Conservation (phyloP, 2,888 invertebrate genomes). For the Andrena minutula region DNA sequence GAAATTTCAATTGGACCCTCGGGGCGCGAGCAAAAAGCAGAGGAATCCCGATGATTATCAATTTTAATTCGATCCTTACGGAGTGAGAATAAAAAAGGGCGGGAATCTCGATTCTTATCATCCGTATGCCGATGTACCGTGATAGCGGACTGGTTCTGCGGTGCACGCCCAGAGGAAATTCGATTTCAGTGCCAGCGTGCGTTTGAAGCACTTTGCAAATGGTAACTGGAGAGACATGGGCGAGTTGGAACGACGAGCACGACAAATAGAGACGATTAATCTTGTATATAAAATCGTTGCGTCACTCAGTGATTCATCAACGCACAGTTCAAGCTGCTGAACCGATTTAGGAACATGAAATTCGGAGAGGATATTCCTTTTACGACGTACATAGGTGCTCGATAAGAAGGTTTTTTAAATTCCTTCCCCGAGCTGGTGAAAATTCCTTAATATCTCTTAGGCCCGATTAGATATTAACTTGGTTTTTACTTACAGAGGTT, state of each 20-base stretch:
- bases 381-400: too few relatives aligned
- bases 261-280: constrained; percentile 19
- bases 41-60: constrained; percentile 45
- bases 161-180: constrained; percentile 48
- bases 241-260: background rate
- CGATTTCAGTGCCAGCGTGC: constrained; percentile 18
- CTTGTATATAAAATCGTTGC: too few relatives aligned
- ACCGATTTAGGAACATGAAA: too few relatives aligned
- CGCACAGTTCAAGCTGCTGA: too few relatives aligned
- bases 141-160: constrained; percentile 53
- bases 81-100: constrained; percentile 48
- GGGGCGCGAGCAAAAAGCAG: constrained; percentile 11
- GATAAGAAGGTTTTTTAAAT: too few relatives aligned
- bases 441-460: too few relatives aligned
- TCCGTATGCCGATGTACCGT: constrained; percentile 42
- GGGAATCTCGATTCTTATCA: constrained; percentile 58
- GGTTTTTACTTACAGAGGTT: too few relatives aligned
- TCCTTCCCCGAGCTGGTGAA: too few relatives aligned
- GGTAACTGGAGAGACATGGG: background rate
- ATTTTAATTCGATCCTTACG: constrained; percentile 56
- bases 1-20: constrained; percentile 51
- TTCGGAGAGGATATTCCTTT: too few relatives aligned
- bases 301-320: too few relatives aligned
- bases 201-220: constrained; percentile 9
- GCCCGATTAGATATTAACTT: too few relatives aligned